phyloP scores from a whole-genome alignment of 2,797 vertebrate species.

The Dromococcyx pavoninus region DNA sequence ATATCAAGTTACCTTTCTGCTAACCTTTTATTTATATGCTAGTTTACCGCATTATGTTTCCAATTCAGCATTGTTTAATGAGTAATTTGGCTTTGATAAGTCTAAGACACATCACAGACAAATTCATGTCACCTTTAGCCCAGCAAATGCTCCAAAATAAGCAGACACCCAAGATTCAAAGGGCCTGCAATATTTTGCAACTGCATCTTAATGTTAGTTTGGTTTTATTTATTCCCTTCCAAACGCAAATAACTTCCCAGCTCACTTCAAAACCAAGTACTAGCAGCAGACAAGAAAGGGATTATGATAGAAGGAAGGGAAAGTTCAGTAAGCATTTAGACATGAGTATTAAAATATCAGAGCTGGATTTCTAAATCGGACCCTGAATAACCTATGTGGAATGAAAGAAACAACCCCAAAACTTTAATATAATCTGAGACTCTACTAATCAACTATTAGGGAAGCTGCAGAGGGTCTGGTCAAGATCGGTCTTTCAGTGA shows the following conservation, averaged over 20 bases:
- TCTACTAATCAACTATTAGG: not conserved
- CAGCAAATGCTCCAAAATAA: conserved; percentile 35
- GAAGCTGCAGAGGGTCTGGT: not conserved
- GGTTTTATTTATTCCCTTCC: conserved; percentile 43
- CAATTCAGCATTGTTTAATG: conserved; percentile 61
- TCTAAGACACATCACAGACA: conserved; percentile 8
- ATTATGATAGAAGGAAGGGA: not conserved
- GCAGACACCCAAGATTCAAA: not conserved
- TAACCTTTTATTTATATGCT: conserved; percentile 42
- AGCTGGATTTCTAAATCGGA: not conserved
- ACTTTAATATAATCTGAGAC: not conserved
- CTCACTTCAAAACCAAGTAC: not conserved
- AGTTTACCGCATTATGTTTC: conserved; percentile 45
- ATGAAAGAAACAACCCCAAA: not conserved
- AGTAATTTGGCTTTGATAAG: conserved; percentile 63
- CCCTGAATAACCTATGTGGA: not conserved
- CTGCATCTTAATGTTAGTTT: not conserved
- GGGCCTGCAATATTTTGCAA: not conserved
- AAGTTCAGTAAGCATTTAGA: not conserved
- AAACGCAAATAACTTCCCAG: not conserved
- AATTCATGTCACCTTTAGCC: not conserved
- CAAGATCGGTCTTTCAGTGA: not conserved
- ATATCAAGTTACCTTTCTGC: conserved; percentile 66
- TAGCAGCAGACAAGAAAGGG: conserved; percentile 28
- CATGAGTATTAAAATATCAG: not conserved